phyloP scores from a whole-genome alignment of 2,113 vertebrate genomes.

The Catharus minimus region DNA sequence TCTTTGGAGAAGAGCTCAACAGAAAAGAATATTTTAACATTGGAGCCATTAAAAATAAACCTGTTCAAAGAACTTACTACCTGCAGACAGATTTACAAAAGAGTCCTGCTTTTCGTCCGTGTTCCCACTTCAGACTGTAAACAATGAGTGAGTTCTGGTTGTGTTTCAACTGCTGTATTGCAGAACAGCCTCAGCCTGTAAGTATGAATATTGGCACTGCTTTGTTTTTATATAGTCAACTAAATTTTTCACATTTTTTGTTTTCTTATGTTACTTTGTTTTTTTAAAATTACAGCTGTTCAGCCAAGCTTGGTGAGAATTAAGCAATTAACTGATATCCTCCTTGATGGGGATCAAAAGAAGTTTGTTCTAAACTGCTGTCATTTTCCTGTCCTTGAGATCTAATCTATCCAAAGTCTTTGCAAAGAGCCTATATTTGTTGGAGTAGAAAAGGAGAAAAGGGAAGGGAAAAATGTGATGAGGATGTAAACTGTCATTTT shows the following conservation, averaged over 20 bases:
- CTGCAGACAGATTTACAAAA: not conserved
- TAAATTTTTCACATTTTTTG: not conserved
- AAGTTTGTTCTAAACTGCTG: not conserved
- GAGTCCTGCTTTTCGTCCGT: conserved; percentile 24
- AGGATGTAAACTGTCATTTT: not conserved
- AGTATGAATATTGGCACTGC: conserved; percentile 60
- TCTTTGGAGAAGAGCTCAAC: conserved; percentile 9
- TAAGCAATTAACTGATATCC: not conserved
- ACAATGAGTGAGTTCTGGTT: conserved; percentile 91
- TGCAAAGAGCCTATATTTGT: not conserved
- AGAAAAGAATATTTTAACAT: not conserved
- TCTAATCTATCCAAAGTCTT: not conserved
- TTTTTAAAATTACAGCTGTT: not conserved
- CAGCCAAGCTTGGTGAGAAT: not conserved
- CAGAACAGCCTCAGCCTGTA: conserved; percentile 89
- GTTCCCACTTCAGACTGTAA: conserved; percentile 66
- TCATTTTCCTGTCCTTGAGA: not conserved
- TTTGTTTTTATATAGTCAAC: not conserved
- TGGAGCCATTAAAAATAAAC: conserved; percentile 18
- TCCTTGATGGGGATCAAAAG: not conserved
- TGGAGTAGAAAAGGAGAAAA: not conserved
- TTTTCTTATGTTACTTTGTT: not conserved
- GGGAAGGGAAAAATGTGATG: not conserved
- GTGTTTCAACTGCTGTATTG: conserved; percentile 94
- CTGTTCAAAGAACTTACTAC: not conserved